Percentiles rank a stretch among this genome's conserved stretches.
These are phyloP conservation scores for Tachina lurida DNA, from an alignment of 2,888 invertebrate genomes.

Conservation along the genomic window DNA sequence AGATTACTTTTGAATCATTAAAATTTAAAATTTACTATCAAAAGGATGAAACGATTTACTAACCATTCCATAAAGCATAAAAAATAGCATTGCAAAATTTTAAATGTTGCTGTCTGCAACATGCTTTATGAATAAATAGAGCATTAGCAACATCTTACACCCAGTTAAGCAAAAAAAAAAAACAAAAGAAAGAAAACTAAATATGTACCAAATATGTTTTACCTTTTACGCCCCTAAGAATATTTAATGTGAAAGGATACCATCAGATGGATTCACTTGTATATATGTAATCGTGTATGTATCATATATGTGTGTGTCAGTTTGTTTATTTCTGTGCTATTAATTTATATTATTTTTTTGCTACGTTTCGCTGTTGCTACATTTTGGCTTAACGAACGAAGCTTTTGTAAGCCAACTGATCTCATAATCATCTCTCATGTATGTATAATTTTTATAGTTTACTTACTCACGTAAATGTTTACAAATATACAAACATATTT, in stretches of 20 bases:
- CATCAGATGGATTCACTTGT: background rate
- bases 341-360: background rate
- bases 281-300: background rate
- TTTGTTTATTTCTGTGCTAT: background rate
- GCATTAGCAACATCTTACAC: background rate
- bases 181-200: background rate
- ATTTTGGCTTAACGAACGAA: slow-evolving; percentile 28
- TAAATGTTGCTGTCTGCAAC: background rate
- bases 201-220: background rate
- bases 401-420: slow-evolving; percentile 48
- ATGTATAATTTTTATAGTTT: background rate
- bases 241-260: background rate
- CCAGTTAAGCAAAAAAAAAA: background rate
- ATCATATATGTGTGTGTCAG: background rate
- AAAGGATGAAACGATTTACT: background rate
- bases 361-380: background rate
- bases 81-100: background rate
- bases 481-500: background rate
- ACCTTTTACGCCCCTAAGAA: slow-evolving; percentile 4
- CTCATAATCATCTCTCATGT: slow-evolving; percentile 33
- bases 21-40: no score
- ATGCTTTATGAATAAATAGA: background rate
- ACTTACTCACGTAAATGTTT: background rate
- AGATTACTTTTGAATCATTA: no score
- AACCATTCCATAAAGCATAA: background rate